These are phyloP conservation scores for Actinostola sp. DNA, from an alignment of 92 coral and sea anemone genomes.

Conservation along the genomic window DNA sequence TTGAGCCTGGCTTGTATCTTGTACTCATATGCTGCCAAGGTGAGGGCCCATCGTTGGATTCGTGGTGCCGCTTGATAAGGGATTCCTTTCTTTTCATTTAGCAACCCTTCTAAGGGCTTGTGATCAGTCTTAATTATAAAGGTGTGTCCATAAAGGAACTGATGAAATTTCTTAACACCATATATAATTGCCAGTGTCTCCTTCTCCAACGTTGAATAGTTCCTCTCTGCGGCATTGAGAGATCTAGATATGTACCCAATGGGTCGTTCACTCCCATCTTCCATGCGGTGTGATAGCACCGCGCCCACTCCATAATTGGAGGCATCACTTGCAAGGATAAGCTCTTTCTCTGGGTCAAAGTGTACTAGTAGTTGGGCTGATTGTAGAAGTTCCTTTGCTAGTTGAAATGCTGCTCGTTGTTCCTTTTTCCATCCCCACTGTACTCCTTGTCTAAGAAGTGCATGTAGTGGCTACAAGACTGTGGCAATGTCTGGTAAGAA, in stretches of 20 bases:
- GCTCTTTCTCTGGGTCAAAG: slow-evolving; percentile 20
- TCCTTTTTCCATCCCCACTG: slow-evolving; percentile 17
- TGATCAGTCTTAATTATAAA: slow-evolving; percentile 42
- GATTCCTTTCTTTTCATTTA: slow-evolving; percentile 21
- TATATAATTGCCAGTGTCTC: slow-evolving; percentile 37
- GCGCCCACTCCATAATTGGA: slow-evolving; percentile 53
- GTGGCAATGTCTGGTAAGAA: slow-evolving; percentile 25
- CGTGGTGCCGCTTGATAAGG: slow-evolving; percentile 33
- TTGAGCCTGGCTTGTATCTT: no score
- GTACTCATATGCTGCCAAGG: slow-evolving; percentile 24
- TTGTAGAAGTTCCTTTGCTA: not conserved
- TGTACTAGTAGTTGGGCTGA: slow-evolving; percentile 38
- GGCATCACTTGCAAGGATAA: slow-evolving; percentile 43
- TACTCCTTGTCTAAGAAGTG: slow-evolving; percentile 27
- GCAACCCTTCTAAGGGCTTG: slow-evolving; percentile 41
- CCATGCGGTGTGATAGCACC: slow-evolving; percentile 42
- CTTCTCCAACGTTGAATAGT: slow-evolving; percentile 44
- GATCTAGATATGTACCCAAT: slow-evolving; percentile 45
- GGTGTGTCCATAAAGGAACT: slow-evolving; percentile 36
- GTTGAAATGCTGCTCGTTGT: not conserved
- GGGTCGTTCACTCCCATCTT: slow-evolving; percentile 40
- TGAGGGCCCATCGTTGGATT: slow-evolving; percentile 45
- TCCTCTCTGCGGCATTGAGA: slow-evolving; percentile 31
- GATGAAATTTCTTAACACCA: slow-evolving; percentile 40
- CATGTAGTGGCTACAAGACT: slow-evolving; percentile 14